phyloP scores from a whole-genome alignment of 2,888 invertebrate species.

The Tachina fera region DNA sequence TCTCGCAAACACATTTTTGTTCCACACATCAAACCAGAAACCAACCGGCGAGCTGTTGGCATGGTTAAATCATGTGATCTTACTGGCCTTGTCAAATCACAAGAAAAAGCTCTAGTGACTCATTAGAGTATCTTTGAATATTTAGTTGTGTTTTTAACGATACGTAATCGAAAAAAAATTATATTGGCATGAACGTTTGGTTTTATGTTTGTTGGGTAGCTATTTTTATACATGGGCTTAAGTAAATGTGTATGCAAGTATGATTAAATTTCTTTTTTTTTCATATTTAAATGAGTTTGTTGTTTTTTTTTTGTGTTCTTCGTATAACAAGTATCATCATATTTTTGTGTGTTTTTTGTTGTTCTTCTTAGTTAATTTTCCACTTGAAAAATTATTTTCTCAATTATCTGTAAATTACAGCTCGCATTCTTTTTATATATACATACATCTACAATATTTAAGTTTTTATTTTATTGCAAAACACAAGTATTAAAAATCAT shows the following conservation, averaged over 20 bases:
- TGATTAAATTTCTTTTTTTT: background rate
- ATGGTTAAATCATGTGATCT: no score
- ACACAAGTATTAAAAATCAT: no score
- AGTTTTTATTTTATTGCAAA: no score
- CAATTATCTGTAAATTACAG: slow-evolving; percentile 22
- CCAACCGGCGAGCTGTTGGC: no score
- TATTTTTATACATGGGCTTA: background rate
- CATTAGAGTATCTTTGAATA: no score
- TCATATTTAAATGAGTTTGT: background rate
- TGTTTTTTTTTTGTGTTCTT: background rate
- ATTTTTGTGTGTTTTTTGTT: background rate
- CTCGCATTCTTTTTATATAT: background rate
- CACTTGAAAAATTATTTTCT: background rate
- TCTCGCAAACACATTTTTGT: no score
- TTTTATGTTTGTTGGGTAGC: background rate
- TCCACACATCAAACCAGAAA: no score
- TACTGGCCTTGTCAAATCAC: no score
- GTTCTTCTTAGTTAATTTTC: no score
- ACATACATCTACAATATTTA: no score
- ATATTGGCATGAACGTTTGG: background rate
- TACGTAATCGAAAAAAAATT: no score
- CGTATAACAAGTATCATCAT: background rate
- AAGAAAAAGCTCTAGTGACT: no score
- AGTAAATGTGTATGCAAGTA: background rate
- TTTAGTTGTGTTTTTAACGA: background rate